Percentiles rank a stretch among this genome's conserved stretches.
phyloP scores from a whole-genome alignment of 2,888 invertebrate genomes.

The Chrysomela aeneicollis region DNA sequence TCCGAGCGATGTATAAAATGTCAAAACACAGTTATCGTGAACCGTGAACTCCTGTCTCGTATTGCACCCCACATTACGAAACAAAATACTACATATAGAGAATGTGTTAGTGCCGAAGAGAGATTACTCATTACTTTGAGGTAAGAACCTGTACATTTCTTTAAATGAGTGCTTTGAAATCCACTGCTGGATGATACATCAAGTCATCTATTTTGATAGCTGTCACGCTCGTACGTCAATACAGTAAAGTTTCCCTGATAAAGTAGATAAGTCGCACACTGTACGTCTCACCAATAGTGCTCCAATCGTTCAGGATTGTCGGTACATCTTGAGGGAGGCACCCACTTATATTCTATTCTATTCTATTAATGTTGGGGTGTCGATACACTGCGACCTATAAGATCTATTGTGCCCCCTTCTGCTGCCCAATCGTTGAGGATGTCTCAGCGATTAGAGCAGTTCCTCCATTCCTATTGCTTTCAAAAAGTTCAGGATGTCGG shows the following conservation, averaged over 20 bases:
- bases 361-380: conserved; percentile 11
- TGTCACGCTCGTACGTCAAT: background rate
- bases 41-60: conserved; percentile 11
- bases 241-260: conserved; percentile 1
- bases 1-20: conserved; percentile 4
- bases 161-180: too few relatives aligned
- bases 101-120: conserved; percentile 17
- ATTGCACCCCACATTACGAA: conserved; percentile 12
- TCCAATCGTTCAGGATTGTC: conserved; percentile 11
- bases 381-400: too few relatives aligned
- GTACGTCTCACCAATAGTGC: conserved; percentile 15
- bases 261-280: conserved; percentile 12
- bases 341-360: conserved; percentile 5
- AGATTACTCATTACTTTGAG: conserved; percentile 11
- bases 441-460: conserved; percentile 21
- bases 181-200: too few relatives aligned
- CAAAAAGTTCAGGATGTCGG: conserved; percentile 21
- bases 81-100: conserved; percentile 6
- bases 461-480: conserved; percentile 21
- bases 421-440: conserved; percentile 21
- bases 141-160: background rate
- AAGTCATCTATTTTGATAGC: too few relatives aligned
- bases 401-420: conserved; percentile 7
- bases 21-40: conserved; percentile 9
- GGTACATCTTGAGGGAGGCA: conserved; percentile 13